Percentiles rank a stretch among this genome's conserved stretches.
Conservation (phyloP, 1,140 invertebrate species). For the Lineus longissimus region DNA sequence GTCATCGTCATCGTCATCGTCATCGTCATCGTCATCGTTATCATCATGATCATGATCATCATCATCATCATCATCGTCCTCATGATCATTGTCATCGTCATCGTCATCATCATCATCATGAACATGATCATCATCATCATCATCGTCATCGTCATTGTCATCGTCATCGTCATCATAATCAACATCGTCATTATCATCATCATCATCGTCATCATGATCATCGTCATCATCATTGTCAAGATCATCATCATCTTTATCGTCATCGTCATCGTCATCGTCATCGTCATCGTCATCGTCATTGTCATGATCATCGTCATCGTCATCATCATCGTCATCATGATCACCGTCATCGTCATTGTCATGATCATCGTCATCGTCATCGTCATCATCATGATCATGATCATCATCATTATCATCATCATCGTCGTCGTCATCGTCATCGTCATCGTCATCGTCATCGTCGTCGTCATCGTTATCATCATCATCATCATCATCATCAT, state of each 20-base stretch:
- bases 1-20: conserved; percentile 11
- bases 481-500: background rate
- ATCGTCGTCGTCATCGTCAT: conserved; percentile 2
- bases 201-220: too few relatives aligned
- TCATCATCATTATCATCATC: conserved; percentile 9
- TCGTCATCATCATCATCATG: background rate
- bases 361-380: conserved; percentile 11
- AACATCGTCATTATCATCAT: too few relatives aligned
- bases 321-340: too few relatives aligned
- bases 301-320: background rate
- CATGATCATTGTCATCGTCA: background rate
- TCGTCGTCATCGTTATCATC: background rate
- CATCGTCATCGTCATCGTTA: conserved; percentile 7
- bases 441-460: conserved; percentile 8
- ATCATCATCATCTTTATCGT: too few relatives aligned
- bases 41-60: background rate
- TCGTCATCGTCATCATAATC: too few relatives aligned
- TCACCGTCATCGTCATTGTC: too few relatives aligned
- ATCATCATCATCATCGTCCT: background rate
- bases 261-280: conserved; percentile 13
- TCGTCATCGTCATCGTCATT: conserved; percentile 7
- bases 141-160: conserved; percentile 11
- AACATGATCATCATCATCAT: conserved; percentile 10
- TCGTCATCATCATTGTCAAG: too few relatives aligned
- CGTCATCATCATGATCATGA: conserved; percentile 11